These are phyloP conservation scores for Cerceris ruficornis DNA, from an alignment of 2,888 invertebrate genomes.

Conservation along the genomic window DNA sequence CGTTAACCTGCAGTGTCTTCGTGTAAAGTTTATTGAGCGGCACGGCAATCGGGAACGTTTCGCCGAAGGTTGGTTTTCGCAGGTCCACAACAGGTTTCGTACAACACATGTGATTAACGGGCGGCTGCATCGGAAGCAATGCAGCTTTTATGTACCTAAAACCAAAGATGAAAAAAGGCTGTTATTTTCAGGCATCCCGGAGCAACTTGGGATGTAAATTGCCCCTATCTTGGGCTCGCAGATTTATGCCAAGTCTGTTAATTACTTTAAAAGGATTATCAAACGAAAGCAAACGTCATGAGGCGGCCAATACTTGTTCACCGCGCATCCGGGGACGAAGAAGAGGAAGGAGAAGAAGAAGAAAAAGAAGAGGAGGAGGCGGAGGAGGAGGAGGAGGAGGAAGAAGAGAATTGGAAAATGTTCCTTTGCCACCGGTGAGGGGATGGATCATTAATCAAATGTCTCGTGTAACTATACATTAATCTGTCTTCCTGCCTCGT, in stretches of 20 bases:
- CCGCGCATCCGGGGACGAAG: conserved; percentile 17
- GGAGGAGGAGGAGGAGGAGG: too few relatives aligned
- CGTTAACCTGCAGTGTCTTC: conserved; percentile 95
- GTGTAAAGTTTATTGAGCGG: conserved; percentile 90
- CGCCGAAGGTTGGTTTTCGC: conserved; percentile 89
- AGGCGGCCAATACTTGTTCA: conserved; percentile 1
- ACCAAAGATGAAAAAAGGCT: conserved; percentile 4
- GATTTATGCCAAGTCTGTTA: conserved; percentile 17
- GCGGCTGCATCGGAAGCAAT: conserved; percentile 86
- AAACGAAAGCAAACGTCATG: conserved; percentile 31
- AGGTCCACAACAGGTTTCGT: conserved; percentile 89
- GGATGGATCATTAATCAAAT: conserved; percentile 47
- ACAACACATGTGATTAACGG: conserved; percentile 84
- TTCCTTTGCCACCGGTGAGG: conserved; percentile 12
- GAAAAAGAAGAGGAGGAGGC: too few relatives aligned
- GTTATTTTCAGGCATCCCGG: conserved; percentile 14
- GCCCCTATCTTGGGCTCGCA: conserved; percentile 6
- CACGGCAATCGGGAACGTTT: conserved; percentile 90
- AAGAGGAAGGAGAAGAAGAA: too few relatives aligned
- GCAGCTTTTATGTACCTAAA: conserved; percentile 90
- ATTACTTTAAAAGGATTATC: conserved; percentile 38
- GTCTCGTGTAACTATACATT: conserved; percentile 34
- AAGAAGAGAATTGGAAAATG: conserved; percentile 30
- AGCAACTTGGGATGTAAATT: conserved; percentile 11
- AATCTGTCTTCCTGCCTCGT: conserved; percentile 31